A percentile compares a stretch with the other conserved stretches of the same genome.
Conservation (phyloP, 2,797 vertebrate species). For the Pogoniulus pusillus region DNA sequence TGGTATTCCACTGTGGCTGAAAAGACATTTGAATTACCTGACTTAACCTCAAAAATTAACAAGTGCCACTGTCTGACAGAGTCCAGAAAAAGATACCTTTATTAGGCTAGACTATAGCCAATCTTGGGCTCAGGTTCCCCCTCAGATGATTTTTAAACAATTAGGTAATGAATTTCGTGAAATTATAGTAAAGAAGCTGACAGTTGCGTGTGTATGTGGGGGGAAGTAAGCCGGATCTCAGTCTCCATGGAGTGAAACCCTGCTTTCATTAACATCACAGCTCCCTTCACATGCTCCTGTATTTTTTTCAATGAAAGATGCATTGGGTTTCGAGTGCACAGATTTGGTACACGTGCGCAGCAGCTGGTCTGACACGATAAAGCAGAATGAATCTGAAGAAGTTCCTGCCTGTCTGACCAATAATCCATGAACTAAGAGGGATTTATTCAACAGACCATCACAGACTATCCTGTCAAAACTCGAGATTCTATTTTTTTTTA, state of each 20-base stretch:
- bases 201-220: neutral
- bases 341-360: slow-evolving; percentile 45
- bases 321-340: slow-evolving; percentile 2
- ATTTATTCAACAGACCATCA: slow-evolving; percentile 37
- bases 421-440: slow-evolving; percentile 44
- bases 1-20: neutral
- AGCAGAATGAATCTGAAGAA: slow-evolving; percentile 61
- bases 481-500: neutral
- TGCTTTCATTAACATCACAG: neutral
- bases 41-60: neutral
- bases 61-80: neutral
- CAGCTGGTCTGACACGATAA: slow-evolving; percentile 68
- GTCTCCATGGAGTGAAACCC: neutral
- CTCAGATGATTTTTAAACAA: neutral
- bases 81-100: neutral
- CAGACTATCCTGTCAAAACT: slow-evolving; percentile 16
- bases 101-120: neutral
- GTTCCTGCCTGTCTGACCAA: slow-evolving; percentile 40
- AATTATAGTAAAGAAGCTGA: neutral
- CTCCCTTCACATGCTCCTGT: neutral
- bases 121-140: neutral
- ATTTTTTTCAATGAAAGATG: slow-evolving; percentile 40
- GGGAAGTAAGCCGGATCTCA: neutral
- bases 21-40: neutral
- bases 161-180: neutral